Conservation (phyloP, 2,113 vertebrate species). For the Rallus limicola region DNA sequence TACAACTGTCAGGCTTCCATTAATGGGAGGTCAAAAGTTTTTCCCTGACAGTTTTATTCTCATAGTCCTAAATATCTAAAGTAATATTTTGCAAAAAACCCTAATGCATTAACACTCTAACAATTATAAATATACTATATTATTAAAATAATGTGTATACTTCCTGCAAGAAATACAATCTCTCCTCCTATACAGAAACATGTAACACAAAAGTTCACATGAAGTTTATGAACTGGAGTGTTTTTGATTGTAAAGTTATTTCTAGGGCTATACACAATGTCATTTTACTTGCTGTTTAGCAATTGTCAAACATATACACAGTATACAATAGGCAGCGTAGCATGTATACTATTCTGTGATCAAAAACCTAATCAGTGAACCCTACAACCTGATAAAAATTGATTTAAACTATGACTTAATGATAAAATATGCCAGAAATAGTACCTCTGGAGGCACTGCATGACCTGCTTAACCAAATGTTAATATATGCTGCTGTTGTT, state of each 20-base stretch:
- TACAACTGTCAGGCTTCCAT: neutral
- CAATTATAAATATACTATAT: neutral
- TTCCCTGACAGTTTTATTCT: neutral
- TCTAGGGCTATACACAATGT: neutral
- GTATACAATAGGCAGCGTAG: neutral
- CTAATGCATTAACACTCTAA: neutral
- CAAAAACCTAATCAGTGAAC: neutral
- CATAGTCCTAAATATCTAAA: neutral
- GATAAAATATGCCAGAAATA: neutral
- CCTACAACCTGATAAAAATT: neutral
- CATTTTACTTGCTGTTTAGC: neutral
- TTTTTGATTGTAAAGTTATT: neutral
- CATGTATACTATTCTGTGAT: neutral
- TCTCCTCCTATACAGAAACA: neutral
- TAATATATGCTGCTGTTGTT: neutral
- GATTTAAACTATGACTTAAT: neutral
- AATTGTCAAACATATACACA: neutral
- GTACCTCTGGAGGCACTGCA: neutral
- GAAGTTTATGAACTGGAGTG: neutral
- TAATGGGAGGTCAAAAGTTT: neutral
- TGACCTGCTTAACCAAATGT: neutral
- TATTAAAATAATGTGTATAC: neutral
- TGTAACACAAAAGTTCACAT: neutral
- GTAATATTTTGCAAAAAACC: neutral
- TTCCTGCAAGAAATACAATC: neutral